Evolutionary conservation across 2,888 invertebrate species (phyloP).

Genomic region (Galeopsomyia nigrocyanea): DNA sequence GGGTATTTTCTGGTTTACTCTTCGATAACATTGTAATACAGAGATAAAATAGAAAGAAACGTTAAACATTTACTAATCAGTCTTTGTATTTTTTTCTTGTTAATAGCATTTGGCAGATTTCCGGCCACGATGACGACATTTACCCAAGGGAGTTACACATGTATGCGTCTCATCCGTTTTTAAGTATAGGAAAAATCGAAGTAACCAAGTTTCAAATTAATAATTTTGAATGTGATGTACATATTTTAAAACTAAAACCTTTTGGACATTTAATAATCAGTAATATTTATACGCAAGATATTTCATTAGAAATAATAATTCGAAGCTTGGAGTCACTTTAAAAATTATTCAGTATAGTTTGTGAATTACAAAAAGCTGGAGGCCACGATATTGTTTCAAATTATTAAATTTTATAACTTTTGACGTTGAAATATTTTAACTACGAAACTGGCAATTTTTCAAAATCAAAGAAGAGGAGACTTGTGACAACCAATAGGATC

Average conservation of each 20-base stretch:
- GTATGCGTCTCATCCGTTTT: slow-evolving; percentile 74
- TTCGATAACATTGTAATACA: too few species aligned
- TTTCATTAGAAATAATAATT: not conserved
- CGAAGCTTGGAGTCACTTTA: not conserved
- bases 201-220: slow-evolving; percentile 55
- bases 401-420: too few species aligned
- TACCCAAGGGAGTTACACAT: slow-evolving; percentile 91
- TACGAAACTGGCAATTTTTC: slow-evolving; percentile 6
- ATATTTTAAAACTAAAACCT: too few species aligned
- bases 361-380: too few species aligned
- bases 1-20: slow-evolving; percentile 49
- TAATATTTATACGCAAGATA: too few species aligned
- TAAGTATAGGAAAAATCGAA: slow-evolving; percentile 63
- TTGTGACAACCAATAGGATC: too few species aligned
- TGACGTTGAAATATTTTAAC: too few species aligned
- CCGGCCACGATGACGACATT: slow-evolving; percentile 84
- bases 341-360: too few species aligned
- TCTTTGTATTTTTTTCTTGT: slow-evolving; percentile 65
- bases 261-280: too few species aligned
- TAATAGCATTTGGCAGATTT: slow-evolving; percentile 86
- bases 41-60: not conserved
- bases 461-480: slow-evolving; percentile 40
- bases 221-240: not conserved
- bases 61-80: slow-evolving; percentile 56
- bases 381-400: too few species aligned